Conservation (phyloP, 2,113 vertebrate species). For the Leptobrachium ailaonicum region DNA sequence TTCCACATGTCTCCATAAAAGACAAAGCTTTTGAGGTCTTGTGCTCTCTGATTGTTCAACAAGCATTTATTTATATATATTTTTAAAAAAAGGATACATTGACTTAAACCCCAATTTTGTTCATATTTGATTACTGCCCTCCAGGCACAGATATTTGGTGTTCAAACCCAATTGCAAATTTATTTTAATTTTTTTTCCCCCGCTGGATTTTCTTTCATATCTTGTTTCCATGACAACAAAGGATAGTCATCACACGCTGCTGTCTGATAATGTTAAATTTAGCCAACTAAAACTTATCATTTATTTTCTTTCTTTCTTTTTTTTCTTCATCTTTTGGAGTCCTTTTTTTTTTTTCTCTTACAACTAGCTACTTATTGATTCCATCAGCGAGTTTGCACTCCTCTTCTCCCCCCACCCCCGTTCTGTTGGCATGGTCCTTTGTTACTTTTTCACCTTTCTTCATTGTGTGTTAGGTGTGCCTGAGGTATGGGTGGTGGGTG, state of each 20-base stretch:
- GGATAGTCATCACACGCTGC: conserved; percentile 65
- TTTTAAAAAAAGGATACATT: too few species aligned
- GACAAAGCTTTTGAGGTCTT: conserved; percentile 35
- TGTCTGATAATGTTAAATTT: conserved; percentile 64
- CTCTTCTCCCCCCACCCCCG: conserved; percentile 56
- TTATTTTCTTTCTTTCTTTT: conserved; percentile 58
- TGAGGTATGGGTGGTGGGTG: conserved; percentile 46
- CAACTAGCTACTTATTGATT: conserved; percentile 47
- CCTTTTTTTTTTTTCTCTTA: conserved; percentile 41
- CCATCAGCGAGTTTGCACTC: conserved; percentile 54
- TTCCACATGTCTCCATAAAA: not conserved
- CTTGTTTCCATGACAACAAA: conserved; percentile 75
- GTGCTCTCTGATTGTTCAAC: conserved; percentile 66
- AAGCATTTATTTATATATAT: not conserved
- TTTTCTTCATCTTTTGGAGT: conserved; percentile 43
- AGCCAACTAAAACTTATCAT: conserved; percentile 60
- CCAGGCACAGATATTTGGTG: conserved; percentile 76
- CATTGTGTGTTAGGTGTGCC: conserved; percentile 67
- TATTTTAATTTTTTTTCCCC: conserved; percentile 55
- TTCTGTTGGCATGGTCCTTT: conserved; percentile 70
- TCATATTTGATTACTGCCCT: conserved; percentile 50
- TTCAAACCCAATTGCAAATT: conserved; percentile 56
- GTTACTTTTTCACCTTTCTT: conserved; percentile 55
- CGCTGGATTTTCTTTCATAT: conserved; percentile 73
- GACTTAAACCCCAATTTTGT: not conserved